Conservation (phyloP, 2,888 invertebrate genomes). For the Netelia fuscicornis region DNA sequence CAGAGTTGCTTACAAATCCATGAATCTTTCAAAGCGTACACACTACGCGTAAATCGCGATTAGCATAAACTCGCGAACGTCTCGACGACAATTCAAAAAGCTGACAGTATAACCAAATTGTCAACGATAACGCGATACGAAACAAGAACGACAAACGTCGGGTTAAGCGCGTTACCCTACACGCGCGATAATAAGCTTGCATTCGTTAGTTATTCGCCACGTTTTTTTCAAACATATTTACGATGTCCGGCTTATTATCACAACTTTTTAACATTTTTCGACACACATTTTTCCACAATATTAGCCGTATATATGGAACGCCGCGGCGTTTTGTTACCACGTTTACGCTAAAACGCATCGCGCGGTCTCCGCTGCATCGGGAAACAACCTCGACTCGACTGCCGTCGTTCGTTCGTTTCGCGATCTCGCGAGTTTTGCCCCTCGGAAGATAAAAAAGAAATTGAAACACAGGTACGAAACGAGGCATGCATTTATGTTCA, state of each 20-base stretch:
- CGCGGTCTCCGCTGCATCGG: constrained; percentile 35
- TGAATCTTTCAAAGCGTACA: constrained; percentile 56
- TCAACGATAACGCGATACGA: constrained; percentile 7
- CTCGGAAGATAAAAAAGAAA: constrained; percentile 17
- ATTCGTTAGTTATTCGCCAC: constrained; percentile 52
- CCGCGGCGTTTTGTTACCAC: not conserved
- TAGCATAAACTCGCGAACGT: constrained; percentile 16
- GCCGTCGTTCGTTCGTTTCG: constrained; percentile 23
- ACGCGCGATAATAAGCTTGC: constrained; percentile 43
- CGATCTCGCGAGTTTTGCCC: constrained; percentile 28
- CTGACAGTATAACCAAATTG: constrained; percentile 11
- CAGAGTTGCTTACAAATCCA: constrained; percentile 38
- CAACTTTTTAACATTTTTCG: constrained; percentile 1
- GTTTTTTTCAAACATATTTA: constrained; percentile 39
- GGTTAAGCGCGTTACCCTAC: constrained; percentile 22
- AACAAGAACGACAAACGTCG: constrained; percentile 36
- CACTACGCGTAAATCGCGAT: constrained; percentile 43
- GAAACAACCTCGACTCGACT: constrained; percentile 55
- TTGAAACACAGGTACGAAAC: not conserved
- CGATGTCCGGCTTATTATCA: constrained; percentile 18
- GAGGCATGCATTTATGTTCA: not conserved
- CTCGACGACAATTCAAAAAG: constrained; percentile 20
- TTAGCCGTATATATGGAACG: not conserved
- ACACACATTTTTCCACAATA: not conserved
- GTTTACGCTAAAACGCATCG: constrained; percentile 1